phyloP scores from a whole-genome alignment of 2,797 vertebrate species.

The Chiroxiphia lanceolata region DNA sequence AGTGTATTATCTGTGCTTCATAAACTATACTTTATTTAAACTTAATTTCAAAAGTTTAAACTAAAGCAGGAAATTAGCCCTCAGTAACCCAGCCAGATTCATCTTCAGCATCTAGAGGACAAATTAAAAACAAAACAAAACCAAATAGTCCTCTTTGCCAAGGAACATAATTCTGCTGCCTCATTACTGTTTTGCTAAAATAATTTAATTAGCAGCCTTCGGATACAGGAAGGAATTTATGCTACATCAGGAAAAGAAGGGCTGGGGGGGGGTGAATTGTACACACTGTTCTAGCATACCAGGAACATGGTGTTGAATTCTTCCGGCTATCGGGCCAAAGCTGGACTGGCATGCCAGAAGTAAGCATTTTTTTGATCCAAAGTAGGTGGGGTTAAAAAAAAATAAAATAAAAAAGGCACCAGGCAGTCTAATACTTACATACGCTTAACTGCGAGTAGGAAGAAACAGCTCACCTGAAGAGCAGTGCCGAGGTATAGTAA shows the following conservation, averaged over 20 bases:
- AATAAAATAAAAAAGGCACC: background rate
- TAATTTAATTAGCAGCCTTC: slow-evolving; percentile 75
- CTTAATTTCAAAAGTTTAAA: slow-evolving; percentile 40
- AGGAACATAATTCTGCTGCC: slow-evolving; percentile 73
- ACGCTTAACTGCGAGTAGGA: background rate
- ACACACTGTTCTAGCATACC: slow-evolving; percentile 66
- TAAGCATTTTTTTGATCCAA: background rate
- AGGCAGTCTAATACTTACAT: background rate
- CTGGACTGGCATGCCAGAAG: slow-evolving; percentile 35
- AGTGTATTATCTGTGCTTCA: background rate
- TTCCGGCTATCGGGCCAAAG: slow-evolving; percentile 31
- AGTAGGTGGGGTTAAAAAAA: too few species aligned
- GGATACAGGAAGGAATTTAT: slow-evolving; percentile 71
- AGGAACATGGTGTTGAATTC: slow-evolving; percentile 36
- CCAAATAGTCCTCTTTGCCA: slow-evolving; percentile 16
- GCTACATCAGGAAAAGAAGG: slow-evolving; percentile 55
- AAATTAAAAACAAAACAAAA: slow-evolving; percentile 64
- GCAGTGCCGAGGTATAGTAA: background rate
- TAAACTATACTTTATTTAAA: slow-evolving; percentile 46
- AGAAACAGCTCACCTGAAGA: background rate
- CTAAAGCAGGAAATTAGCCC: slow-evolving; percentile 41
- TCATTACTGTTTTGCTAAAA: slow-evolving; percentile 69
- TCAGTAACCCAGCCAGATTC: slow-evolving; percentile 53
- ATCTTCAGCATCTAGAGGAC: slow-evolving; percentile 43
- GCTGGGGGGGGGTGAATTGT: background rate